Conservation (phyloP, 2,888 invertebrate genomes). For the Stomorhina lunata region DNA sequence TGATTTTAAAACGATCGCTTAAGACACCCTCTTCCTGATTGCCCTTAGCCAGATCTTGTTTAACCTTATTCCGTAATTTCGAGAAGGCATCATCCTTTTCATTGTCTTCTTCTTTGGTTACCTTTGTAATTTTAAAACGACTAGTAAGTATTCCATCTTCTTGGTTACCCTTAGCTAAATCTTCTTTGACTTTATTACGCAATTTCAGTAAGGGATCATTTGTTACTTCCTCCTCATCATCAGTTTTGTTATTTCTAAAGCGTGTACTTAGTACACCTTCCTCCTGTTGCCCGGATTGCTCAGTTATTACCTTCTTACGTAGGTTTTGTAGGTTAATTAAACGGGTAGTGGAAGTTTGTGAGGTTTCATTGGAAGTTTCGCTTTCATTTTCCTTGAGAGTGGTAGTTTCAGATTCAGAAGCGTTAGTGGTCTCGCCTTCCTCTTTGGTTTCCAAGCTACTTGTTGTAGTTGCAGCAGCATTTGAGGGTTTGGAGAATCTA, state of each 20-base stretch:
- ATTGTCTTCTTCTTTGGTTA: not conserved
- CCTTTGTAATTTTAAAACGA: not conserved
- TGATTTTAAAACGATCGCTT: conserved; percentile 41
- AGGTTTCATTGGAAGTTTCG: not conserved
- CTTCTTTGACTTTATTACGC: conserved; percentile 26
- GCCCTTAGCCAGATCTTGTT: conserved; percentile 56
- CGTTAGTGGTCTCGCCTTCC: not conserved
- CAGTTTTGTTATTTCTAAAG: not conserved
- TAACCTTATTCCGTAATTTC: conserved; percentile 59
- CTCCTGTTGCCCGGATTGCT: not conserved
- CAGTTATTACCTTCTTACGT: conserved; percentile 68
- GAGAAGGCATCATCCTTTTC: conserved; percentile 43
- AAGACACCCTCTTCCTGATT: conserved; percentile 61
- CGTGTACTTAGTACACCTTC: conserved; percentile 1
- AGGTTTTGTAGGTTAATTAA: conserved; percentile 68
- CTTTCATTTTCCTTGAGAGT: not conserved
- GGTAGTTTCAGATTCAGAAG: conserved; percentile 1
- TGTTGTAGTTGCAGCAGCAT: conserved; percentile 31
- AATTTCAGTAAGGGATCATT: conserved; percentile 36
- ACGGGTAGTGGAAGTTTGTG: not conserved
- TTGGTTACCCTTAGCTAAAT: conserved; percentile 9
- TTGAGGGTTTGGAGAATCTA: conserved; percentile 10
- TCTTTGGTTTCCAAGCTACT: not conserved
- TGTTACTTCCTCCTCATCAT: not conserved
- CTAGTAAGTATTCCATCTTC: conserved; percentile 25